A percentile compares a stretch with the other conserved stretches of the same genome.
These are phyloP conservation scores for Cheilosia grossa DNA, from an alignment of 2,888 invertebrate genomes.

Conservation along the genomic window DNA sequence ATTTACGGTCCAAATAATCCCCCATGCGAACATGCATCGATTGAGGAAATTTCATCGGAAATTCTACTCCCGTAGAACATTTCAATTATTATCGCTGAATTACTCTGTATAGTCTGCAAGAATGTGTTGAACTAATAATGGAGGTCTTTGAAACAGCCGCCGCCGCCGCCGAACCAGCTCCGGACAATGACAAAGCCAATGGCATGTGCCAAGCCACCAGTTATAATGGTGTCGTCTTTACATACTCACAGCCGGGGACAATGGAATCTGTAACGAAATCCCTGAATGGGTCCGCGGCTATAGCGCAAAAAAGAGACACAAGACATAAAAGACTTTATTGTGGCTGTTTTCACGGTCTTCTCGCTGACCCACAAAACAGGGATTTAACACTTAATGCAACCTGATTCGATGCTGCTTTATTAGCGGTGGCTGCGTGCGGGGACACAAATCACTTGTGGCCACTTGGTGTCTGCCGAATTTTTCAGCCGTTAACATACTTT, in stretches of 20 bases:
- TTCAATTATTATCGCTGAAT: conserved; percentile 68
- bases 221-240: conserved; percentile 11
- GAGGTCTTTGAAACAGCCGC: conserved; percentile 51
- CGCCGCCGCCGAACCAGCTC: background rate
- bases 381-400: conserved; percentile 66
- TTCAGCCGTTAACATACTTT: conserved; percentile 45
- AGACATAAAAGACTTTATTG: conserved; percentile 9
- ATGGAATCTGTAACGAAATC: conserved; percentile 64
- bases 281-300: conserved; percentile 41
- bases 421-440: background rate
- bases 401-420: conserved; percentile 46
- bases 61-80: conserved; percentile 49
- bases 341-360: conserved; percentile 28
- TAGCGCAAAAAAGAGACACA: conserved; percentile 10
- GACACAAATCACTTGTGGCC: conserved; percentile 41
- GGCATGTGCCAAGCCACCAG: conserved; percentile 39
- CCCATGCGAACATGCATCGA: conserved; percentile 33
- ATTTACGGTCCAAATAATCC: conserved; percentile 29
- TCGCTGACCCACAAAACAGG: conserved; percentile 59
- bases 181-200: conserved; percentile 33
- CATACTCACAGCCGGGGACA: conserved; percentile 32
- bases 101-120: conserved; percentile 29
- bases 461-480: conserved; percentile 37
- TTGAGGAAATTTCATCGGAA: conserved; percentile 27
- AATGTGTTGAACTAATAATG: conserved; percentile 66